Percentiles rank a stretch among this genome's conserved stretches.
These are phyloP conservation scores for Paramormyrops kingsleyae DNA, from an alignment of 2,113 vertebrate species.

Conservation along the genomic window DNA sequence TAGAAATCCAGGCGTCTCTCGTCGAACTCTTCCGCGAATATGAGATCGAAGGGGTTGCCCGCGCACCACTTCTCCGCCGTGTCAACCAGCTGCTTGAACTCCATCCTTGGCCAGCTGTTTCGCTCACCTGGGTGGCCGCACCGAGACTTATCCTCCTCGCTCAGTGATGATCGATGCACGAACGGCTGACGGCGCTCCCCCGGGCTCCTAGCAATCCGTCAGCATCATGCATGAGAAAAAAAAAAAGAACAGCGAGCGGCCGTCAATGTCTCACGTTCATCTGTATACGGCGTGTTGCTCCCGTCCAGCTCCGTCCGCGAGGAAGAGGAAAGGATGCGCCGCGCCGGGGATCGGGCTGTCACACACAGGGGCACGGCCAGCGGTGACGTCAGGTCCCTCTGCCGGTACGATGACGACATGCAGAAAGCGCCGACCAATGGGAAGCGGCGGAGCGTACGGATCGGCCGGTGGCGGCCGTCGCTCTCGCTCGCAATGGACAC, in stretches of 20 bases:
- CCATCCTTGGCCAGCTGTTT: constrained; percentile 61
- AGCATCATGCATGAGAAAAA: constrained; percentile 41
- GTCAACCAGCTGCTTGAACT: constrained; percentile 92
- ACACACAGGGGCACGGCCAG: constrained; percentile 36
- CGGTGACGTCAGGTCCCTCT: constrained; percentile 33
- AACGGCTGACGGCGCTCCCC: constrained; percentile 52
- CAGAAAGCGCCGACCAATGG: constrained; percentile 37
- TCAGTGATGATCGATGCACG: constrained; percentile 51
- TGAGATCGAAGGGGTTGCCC: constrained; percentile 90
- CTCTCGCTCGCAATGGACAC: not conserved
- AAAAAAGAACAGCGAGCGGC: constrained; percentile 25
- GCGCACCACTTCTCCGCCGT: constrained; percentile 92
- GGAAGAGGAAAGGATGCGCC: constrained; percentile 45
- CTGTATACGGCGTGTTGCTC: constrained; percentile 37
- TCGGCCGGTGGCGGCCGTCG: constrained; percentile 6
- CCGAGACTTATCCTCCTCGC: constrained; percentile 42
- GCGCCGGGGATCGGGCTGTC: constrained; percentile 38
- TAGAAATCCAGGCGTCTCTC: constrained; percentile 95
- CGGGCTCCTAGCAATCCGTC: constrained; percentile 39
- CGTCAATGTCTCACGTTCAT: constrained; percentile 38
- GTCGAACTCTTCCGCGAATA: constrained; percentile 86
- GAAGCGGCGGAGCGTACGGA: constrained; percentile 26
- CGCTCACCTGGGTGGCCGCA: constrained; percentile 29
- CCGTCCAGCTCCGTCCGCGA: constrained; percentile 33
- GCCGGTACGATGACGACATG: constrained; percentile 58